Percentiles rank a stretch among this genome's conserved stretches.
These are phyloP conservation scores for Lycopodina hypogea DNA, from an alignment of 37 sponge, comb jelly and placozoan genomes.

Conservation along the genomic window DNA sequence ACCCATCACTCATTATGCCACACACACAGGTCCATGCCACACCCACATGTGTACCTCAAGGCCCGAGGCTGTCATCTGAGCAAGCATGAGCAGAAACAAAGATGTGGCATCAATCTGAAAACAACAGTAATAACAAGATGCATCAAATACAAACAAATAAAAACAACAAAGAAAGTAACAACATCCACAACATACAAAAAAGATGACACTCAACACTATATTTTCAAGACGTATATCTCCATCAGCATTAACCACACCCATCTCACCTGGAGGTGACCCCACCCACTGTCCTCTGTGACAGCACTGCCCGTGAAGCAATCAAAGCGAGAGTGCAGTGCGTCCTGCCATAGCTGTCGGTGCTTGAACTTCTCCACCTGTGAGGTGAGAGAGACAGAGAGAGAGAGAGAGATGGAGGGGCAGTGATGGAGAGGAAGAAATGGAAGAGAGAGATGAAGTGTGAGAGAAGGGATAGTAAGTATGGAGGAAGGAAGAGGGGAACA, in stretches of 20 bases:
- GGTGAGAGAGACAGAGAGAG: neutral
- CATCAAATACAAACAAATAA: no score
- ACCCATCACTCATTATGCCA: no score
- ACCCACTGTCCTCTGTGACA: conserved; percentile 46
- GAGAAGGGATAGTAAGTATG: no score
- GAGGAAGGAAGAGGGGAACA: neutral
- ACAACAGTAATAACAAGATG: neutral
- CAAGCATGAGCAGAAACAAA: conserved; percentile 73
- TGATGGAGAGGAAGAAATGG: no score
- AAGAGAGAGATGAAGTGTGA: no score
- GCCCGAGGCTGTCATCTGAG: conserved; percentile 88
- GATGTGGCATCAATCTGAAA: conserved; percentile 80
- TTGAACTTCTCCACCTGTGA: conserved; percentile 82
- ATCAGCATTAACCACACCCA: neutral
- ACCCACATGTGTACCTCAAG: conserved; percentile 45
- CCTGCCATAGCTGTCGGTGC: conserved; percentile 42
- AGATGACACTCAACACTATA: no score
- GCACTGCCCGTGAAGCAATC: conserved; percentile 73
- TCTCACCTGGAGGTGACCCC: conserved; percentile 84
- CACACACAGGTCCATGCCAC: no score
- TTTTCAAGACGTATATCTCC: no score
- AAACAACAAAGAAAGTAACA: no score
- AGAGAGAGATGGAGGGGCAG: no score
- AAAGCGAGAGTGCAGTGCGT: conserved; percentile 71
- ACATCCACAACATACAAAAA: no score